A percentile compares a stretch with the other conserved stretches of the same genome.
These are phyloP conservation scores for Buceros bicornis DNA, from an alignment of 2,797 vertebrate species.

Conservation along the genomic window DNA sequence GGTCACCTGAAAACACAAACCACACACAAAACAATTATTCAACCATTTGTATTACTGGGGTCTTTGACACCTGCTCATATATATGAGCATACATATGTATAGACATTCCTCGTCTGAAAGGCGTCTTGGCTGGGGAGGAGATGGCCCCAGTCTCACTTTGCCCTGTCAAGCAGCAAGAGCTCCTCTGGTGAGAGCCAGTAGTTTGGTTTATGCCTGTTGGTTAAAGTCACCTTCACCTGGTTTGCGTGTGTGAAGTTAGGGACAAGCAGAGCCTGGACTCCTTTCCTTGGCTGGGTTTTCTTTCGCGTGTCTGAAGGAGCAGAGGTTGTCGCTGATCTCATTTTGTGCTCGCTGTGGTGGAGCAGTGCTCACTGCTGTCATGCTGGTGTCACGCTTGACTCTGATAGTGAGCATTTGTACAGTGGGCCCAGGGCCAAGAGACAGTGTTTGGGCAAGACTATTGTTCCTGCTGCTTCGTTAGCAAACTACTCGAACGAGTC, in stretches of 20 bases:
- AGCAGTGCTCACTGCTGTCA: background rate
- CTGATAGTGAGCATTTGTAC: background rate
- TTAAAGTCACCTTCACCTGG: background rate
- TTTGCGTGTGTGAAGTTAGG: background rate
- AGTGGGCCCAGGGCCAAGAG: background rate
- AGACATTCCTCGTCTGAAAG: background rate
- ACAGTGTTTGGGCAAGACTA: rapidly evolving
- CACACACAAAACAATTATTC: background rate
- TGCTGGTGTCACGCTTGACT: background rate
- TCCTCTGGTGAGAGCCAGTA: background rate
- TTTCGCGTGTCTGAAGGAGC: rapidly evolving
- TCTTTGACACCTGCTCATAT: background rate
- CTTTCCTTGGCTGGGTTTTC: background rate
- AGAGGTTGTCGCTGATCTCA: background rate
- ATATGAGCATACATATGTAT: rapidly evolving
- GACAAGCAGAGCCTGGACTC: background rate
- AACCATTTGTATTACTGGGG: background rate
- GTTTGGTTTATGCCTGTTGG: background rate
- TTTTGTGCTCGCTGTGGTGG: background rate
- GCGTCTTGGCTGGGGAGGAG: background rate
- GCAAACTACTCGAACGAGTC: background rate
- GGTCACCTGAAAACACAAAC: background rate
- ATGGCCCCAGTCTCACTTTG: background rate
- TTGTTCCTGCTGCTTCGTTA: background rate
- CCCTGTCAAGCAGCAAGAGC: background rate